Evolutionary conservation across 2,888 invertebrate species (phyloP), one percentile per base, ranked within the genome.

Genomic region (Melinaea menophilus): DNA sequence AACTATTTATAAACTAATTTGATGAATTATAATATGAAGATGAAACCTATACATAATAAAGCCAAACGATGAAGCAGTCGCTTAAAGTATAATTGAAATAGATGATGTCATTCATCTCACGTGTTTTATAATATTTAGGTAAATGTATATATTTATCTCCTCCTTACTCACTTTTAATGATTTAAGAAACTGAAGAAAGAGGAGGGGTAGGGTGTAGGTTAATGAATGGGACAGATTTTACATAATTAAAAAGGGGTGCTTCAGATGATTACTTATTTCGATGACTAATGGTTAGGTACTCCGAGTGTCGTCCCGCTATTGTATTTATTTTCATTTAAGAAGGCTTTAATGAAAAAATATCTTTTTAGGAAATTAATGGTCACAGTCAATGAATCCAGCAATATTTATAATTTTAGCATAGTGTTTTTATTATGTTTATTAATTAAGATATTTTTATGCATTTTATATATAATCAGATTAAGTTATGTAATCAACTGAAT

Each of bases 171-270:
- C 41, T 41, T 41, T 41, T 41, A 41, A 41, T 41, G 9, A 41
- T 41, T 9, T 41, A 41, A 41, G 41, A 41, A 41, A 79, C 78
- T 66, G 58, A 70, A 63, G 56, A 66, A 55, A 61, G 64, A 61
- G 64, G 68, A 62, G 47, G 62, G 59, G 63, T 61, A n/a, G 68
- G 69, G 69, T 69, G 71, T 73, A 69, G 63, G 70, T 71, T 79
- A 84, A 86, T 82, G 79, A 85, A 85, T 84, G 83, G 79, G 79
- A 82, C 83, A 84, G 85, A 89, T 89, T 88, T 88, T 85, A 82
- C 85, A 88, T 88, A 88, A 89, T 88, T 89, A 89, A 88, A 88
- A 88, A 84, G 84, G 85, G 84, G 81, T 81, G 79, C 76, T 77
- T 72, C 75, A 80, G 79, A 83, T 81, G 84, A 88, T 86, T 86